phyloP scores from a whole-genome alignment of 2,113 vertebrate genomes.

The Pachycephala philippinensis region DNA sequence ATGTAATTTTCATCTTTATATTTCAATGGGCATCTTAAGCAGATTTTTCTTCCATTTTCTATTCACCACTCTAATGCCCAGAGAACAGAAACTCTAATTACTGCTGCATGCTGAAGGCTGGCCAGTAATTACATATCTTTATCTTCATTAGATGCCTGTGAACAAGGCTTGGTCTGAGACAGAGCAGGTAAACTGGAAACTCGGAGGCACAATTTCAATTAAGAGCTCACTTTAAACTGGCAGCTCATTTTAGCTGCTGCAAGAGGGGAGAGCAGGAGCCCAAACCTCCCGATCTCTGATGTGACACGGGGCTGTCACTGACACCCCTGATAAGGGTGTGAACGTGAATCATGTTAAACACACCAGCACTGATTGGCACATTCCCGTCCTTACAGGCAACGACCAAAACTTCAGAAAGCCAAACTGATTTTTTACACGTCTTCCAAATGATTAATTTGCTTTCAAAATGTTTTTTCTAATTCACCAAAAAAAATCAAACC shows the following conservation, averaged over 20 bases:
- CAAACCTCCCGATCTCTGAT: neutral
- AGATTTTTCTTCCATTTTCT: neutral
- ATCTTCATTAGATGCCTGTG: slow-evolving; percentile 10
- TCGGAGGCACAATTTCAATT: neutral
- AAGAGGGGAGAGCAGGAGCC: neutral
- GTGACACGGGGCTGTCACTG: neutral
- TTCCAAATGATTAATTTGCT: neutral
- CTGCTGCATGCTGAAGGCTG: neutral
- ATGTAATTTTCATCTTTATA: neutral
- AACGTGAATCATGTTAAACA: rapidly evolving
- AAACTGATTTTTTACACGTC: neutral
- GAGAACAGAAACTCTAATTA: slow-evolving; percentile 45
- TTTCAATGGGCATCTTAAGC: neutral
- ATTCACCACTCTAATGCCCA: neutral
- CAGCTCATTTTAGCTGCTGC: neutral
- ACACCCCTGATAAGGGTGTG: rapidly evolving
- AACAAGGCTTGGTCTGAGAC: neutral
- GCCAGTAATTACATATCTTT: slow-evolving; percentile 20
- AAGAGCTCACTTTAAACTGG: neutral
- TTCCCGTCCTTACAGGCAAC: neutral
- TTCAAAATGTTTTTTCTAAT: neutral
- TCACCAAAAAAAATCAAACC: neutral
- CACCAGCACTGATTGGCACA: rapidly evolving
- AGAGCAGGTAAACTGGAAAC: neutral
- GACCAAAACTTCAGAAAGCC: neutral